Conservation (phyloP, 2,113 vertebrate genomes). For the Misgurnus anguillicaudatus region DNA sequence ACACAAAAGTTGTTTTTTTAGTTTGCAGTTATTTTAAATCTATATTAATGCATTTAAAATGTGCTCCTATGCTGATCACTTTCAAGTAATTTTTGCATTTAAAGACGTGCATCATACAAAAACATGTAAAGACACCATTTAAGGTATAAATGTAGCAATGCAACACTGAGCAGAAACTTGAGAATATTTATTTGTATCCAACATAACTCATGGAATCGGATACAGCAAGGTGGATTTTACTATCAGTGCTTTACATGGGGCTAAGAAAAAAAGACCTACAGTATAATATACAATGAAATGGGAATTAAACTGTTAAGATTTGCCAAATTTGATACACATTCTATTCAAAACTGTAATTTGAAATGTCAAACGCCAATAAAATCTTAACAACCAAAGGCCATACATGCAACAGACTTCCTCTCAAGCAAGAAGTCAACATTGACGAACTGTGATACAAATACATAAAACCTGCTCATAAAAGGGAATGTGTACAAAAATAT, state of each 20-base stretch:
- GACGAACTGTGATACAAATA: conserved; percentile 4
- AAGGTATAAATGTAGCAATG: neutral
- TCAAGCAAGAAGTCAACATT: neutral
- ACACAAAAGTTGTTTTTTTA: too few relatives aligned
- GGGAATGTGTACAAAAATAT: conserved; percentile 55
- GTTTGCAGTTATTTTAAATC: too few relatives aligned
- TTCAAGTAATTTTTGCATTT: too few relatives aligned
- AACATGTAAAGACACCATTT: neutral
- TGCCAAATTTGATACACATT: neutral
- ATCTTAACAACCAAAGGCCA: neutral
- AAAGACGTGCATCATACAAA: too few relatives aligned
- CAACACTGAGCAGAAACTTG: neutral
- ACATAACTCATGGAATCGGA: conserved; percentile 32
- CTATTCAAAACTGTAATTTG: conserved; percentile 7
- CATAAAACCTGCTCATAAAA: conserved; percentile 31
- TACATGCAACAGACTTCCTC: neutral
- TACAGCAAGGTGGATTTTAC: conserved; percentile 12
- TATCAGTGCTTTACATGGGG: conserved; percentile 50
- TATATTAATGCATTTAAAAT: too few relatives aligned
- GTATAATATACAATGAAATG: conserved; percentile 21
- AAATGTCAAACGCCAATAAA: neutral
- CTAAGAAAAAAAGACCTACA: conserved; percentile 16
- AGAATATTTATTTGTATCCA: conserved; percentile 50
- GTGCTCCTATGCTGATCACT: too few relatives aligned
- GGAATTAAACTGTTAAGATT: neutral